Evolutionary conservation across 2,888 invertebrate species (phyloP).

Genomic region (Bursaphelenchus okinawaensis): DNA sequence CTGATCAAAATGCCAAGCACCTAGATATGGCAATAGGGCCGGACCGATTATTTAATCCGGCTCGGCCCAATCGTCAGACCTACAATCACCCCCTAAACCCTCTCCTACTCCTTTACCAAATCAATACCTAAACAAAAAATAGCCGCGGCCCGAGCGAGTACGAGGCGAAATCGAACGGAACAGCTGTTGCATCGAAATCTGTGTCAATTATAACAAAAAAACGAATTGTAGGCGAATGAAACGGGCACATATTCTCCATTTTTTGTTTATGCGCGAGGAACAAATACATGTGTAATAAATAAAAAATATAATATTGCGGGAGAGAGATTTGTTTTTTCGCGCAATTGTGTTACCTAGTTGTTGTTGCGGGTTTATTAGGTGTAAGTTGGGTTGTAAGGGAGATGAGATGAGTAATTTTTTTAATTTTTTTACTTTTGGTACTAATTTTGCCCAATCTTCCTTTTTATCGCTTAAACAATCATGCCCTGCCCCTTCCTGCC

Average conservation of each 20-base stretch:
- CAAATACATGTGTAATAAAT: background rate
- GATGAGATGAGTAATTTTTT: background rate
- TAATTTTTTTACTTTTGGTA: background rate
- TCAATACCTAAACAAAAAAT: too few species aligned
- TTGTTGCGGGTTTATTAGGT: background rate
- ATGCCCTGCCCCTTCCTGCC: too few species aligned
- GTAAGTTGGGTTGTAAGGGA: too few species aligned
- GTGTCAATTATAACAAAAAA: background rate
- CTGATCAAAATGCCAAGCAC: too few species aligned
- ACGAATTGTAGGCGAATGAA: background rate
- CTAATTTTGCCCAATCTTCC: background rate
- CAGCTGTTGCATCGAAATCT: background rate
- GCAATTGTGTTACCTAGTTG: background rate
- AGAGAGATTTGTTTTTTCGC: background rate
- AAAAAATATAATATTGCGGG: too few species aligned
- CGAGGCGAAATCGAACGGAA: background rate
- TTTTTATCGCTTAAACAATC: background rate
- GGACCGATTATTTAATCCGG: too few species aligned
- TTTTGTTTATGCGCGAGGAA: background rate
- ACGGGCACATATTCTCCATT: background rate
- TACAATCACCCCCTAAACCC: too few species aligned
- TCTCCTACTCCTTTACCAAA: too few species aligned
- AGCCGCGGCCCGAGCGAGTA: too few species aligned
- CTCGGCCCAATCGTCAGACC: background rate
- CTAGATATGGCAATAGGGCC: too few species aligned